These are phyloP conservation scores for Osmoderma eremita DNA, from an alignment of 2,888 invertebrate species.

Conservation along the genomic window DNA sequence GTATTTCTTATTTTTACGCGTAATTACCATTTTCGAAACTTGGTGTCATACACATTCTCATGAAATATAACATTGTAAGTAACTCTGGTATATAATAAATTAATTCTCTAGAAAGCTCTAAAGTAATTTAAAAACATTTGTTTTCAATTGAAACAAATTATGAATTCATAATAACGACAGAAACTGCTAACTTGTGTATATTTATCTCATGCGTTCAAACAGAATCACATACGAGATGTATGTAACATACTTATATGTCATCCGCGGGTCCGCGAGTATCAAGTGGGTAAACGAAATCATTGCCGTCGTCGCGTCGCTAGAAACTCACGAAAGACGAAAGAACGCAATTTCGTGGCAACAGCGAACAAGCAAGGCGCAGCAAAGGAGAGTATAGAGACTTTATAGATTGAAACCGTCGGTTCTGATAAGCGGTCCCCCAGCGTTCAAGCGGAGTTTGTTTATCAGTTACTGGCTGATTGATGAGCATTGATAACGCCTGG, in stretches of 20 bases:
- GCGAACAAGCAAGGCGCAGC: conserved; percentile 28
- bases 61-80: no score
- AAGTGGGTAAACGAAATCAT: conserved; percentile 24
- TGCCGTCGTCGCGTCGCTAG: conserved; percentile 16
- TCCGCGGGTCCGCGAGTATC: neutral
- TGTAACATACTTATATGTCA: no score
- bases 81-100: no score
- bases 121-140: neutral
- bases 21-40: no score
- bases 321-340: conserved; percentile 32
- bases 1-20: no score
- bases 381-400: conserved; percentile 53
- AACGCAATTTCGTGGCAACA: conserved; percentile 41
- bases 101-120: no score
- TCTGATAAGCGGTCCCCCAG: conserved; percentile 66
- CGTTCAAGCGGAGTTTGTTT: conserved; percentile 63
- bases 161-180: no score
- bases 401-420: conserved; percentile 67
- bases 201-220: no score
- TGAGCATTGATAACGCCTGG: conserved; percentile 63
- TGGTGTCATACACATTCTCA: no score
- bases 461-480: conserved; percentile 64
- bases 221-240: no score
- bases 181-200: no score
- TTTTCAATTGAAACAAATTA: no score